phyloP scores from a whole-genome alignment of 2,113 vertebrate genomes.

The Saiga tatarica region DNA sequence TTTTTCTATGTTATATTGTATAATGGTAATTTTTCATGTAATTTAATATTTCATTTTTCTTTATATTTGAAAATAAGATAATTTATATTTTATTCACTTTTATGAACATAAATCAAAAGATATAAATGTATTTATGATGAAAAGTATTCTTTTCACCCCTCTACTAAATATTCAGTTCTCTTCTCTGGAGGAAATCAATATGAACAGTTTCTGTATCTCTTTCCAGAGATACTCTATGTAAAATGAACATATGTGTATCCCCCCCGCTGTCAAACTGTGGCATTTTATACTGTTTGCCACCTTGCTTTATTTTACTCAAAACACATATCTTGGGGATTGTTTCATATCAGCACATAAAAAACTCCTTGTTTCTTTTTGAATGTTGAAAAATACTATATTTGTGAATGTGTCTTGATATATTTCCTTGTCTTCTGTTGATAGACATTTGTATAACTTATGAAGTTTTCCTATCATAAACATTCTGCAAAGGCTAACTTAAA shows the following conservation, averaged over 20 bases:
- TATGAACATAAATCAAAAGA: neutral
- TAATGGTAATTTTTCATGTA: neutral
- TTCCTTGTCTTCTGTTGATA: neutral
- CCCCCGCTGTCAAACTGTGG: neutral
- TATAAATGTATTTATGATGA: neutral
- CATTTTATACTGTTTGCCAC: slow-evolving; percentile 1
- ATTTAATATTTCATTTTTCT: neutral
- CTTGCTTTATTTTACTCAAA: slow-evolving; percentile 7
- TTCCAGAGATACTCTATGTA: neutral
- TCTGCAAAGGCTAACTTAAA: neutral
- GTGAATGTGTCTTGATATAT: neutral
- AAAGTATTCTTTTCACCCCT: neutral
- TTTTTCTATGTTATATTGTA: neutral
- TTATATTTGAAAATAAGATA: neutral
- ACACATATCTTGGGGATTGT: neutral
- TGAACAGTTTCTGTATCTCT: neutral
- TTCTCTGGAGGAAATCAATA: neutral
- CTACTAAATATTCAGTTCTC: neutral
- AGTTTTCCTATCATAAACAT: neutral
- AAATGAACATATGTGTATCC: neutral
- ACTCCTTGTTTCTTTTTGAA: neutral
- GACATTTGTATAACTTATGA: neutral
- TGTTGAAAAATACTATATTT: neutral
- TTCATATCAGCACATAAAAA: neutral
- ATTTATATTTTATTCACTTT: neutral